phyloP scores from a whole-genome alignment of 2,797 vertebrate species.

The Halcyon badia region DNA sequence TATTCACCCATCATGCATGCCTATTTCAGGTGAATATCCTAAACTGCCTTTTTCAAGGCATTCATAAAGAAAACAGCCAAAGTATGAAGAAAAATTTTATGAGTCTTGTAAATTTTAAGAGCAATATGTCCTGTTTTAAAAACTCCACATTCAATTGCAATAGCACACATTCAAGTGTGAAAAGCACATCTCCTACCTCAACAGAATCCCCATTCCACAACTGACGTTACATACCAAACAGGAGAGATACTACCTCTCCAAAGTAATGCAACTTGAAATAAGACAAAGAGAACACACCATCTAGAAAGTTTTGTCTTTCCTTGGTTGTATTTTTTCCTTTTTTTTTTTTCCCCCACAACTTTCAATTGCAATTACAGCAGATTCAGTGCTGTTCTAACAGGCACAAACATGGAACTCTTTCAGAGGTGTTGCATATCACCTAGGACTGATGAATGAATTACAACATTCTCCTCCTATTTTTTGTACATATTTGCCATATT shows the following conservation, averaged over 20 bases:
- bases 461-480: neutral
- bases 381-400: neutral
- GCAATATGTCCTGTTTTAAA: accelerated
- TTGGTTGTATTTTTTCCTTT: neutral
- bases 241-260: neutral
- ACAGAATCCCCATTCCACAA: neutral
- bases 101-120: neutral
- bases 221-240: no score
- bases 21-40: neutral
- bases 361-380: neutral
- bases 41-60: neutral
- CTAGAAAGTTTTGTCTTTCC: neutral
- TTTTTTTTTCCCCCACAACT: no score
- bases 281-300: neutral
- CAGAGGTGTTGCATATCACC: neutral
- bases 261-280: neutral
- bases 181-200: neutral
- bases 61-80: neutral
- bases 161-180: neutral
- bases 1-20: neutral
- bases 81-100: neutral
- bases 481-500: neutral
- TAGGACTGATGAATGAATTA: neutral
- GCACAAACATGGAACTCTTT: neutral
- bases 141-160: neutral